Conservation (phyloP, 2,113 vertebrate genomes). For the Salvelinus fontinalis region DNA sequence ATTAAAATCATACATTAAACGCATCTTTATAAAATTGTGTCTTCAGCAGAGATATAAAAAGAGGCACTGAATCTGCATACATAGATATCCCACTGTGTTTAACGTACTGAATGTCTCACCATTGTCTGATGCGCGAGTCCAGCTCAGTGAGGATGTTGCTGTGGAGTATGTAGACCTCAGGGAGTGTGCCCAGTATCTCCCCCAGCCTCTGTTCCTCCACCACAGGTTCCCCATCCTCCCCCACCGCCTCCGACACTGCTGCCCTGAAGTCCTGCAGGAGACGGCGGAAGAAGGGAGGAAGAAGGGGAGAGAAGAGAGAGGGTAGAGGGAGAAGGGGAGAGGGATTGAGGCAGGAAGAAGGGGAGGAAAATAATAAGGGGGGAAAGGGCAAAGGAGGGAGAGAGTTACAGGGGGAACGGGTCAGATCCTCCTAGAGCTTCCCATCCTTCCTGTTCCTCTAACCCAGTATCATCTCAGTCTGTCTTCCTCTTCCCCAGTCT, state of each 20-base stretch:
- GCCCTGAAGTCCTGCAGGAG: slow-evolving; percentile 82
- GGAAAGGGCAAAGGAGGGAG: slow-evolving; percentile 17
- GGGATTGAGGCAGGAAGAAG: not conserved
- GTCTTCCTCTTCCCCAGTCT: slow-evolving; percentile 9
- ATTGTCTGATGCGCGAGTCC: slow-evolving; percentile 83
- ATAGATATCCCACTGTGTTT: not conserved
- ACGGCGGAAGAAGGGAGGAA: not conserved
- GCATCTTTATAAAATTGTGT: too few relatives aligned
- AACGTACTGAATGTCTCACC: slow-evolving; percentile 69
- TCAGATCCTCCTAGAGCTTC: slow-evolving; percentile 62
- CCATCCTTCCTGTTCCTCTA: slow-evolving; percentile 66
- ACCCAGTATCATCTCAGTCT: slow-evolving; percentile 23
- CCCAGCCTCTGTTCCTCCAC: slow-evolving; percentile 78
- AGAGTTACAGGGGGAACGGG: slow-evolving; percentile 53
- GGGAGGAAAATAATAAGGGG: not conserved
- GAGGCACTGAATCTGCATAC: too few relatives aligned
- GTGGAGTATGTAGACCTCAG: slow-evolving; percentile 83
- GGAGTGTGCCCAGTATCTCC: slow-evolving; percentile 81
- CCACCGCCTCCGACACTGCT: slow-evolving; percentile 69
- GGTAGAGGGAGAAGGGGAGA: not conserved
- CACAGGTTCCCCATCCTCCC: slow-evolving; percentile 71
- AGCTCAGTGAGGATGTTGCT: slow-evolving; percentile 84
- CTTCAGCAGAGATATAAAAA: too few relatives aligned
- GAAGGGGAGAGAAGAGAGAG: not conserved
- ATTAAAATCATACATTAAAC: too few relatives aligned